Evolutionary conservation across 1,140 invertebrate genomes (phyloP).

Genomic region (Zaprionus ornatus): DNA sequence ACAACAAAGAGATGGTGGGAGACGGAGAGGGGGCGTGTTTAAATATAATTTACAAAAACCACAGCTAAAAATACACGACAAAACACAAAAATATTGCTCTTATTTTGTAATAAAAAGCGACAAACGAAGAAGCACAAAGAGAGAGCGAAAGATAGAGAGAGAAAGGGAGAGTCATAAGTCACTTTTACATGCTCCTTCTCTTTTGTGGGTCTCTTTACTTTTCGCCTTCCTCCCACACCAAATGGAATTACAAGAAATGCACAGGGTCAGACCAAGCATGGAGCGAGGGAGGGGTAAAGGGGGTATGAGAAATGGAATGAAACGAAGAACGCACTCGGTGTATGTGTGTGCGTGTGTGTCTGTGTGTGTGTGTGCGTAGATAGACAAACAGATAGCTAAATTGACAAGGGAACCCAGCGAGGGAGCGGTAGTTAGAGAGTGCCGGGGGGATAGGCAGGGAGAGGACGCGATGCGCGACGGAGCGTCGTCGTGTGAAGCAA

Average conservation of each 20-base stretch:
- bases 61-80: constrained; percentile 72
- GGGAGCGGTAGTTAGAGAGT: not conserved
- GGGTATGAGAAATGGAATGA: constrained; percentile 22
- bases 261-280: constrained; percentile 54
- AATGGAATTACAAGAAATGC: constrained; percentile 50
- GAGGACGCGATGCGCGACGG: constrained; percentile 39
- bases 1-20: not conserved
- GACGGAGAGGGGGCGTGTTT: constrained; percentile 47
- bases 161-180: constrained; percentile 6
- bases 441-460: not conserved
- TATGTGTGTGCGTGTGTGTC: not conserved
- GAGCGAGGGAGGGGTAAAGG: not conserved
- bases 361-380: constrained; percentile 17
- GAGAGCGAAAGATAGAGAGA: not conserved
- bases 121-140: constrained; percentile 30
- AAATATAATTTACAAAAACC: constrained; percentile 79
- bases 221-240: constrained; percentile 10
- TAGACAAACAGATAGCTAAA: constrained; percentile 67
- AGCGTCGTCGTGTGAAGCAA: constrained; percentile 71
- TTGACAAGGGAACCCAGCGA: constrained; percentile 43
- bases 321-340: constrained; percentile 22
- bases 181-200: not conserved
- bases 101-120: constrained; percentile 66
- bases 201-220: not conserved
- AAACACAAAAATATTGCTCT: constrained; percentile 66